Conservation (phyloP, 1,140 invertebrate species). For the Drosophila saltans region DNA sequence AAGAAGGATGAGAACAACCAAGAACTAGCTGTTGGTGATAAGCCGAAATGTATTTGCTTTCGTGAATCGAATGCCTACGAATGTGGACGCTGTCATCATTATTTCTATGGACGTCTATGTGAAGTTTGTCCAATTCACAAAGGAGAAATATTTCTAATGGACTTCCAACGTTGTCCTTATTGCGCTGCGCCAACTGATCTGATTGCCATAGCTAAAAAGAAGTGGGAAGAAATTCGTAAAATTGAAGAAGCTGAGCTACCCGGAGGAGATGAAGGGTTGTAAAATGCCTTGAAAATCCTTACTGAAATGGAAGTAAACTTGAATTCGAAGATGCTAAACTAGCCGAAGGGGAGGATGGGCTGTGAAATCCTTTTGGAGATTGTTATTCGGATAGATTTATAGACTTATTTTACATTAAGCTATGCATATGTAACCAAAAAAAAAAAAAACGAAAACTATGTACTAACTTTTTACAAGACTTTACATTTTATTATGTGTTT, state of each 20-base stretch:
- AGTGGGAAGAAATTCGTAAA: neutral
- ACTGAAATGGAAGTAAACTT: too few relatives aligned
- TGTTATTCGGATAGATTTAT: too few relatives aligned
- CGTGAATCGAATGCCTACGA: neutral
- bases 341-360: too few relatives aligned
- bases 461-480: too few relatives aligned
- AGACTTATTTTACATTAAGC: too few relatives aligned
- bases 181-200: neutral
- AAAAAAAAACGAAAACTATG: too few relatives aligned
- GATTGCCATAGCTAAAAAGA: neutral
- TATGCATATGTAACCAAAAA: too few relatives aligned
- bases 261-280: neutral
- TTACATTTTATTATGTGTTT: too few relatives aligned
- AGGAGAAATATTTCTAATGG: neutral
- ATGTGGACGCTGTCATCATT: neutral
- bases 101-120: neutral
- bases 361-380: too few relatives aligned
- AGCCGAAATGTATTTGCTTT: neutral
- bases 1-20: too few relatives aligned
- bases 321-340: too few relatives aligned
- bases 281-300: neutral
- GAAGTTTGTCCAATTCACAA: neutral
- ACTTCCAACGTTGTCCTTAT: neutral
- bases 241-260: neutral
- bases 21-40: too few relatives aligned